Conservation (phyloP, 2,888 invertebrate species). For the Monochamus alternatus region DNA sequence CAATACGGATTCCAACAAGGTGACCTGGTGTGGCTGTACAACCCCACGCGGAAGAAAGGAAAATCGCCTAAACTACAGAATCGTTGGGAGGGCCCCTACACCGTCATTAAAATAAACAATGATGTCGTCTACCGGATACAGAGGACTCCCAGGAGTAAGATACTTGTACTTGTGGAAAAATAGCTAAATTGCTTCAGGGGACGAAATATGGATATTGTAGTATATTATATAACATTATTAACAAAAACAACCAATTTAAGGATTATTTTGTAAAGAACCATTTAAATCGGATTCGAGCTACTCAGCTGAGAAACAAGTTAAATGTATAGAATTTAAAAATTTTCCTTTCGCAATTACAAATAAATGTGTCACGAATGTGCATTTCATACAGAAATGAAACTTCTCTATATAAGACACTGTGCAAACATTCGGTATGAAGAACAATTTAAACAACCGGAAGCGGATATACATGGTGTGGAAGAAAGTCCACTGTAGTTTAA, state of each 20-base stretch:
- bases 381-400: background rate
- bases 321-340: background rate
- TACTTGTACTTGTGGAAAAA: background rate
- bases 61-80: too few species aligned
- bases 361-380: background rate
- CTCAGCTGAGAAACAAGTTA: background rate
- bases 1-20: too few species aligned
- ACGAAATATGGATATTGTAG: conserved; percentile 10
- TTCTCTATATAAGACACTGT: background rate
- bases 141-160: too few species aligned
- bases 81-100: too few species aligned
- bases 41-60: too few species aligned
- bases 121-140: too few species aligned
- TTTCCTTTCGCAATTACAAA: background rate
- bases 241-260: background rate
- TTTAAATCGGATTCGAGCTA: background rate
- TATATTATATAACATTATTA: background rate
- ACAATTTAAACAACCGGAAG: conserved; percentile 2
- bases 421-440: conserved; percentile 15
- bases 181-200: background rate
- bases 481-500: background rate
- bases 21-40: too few species aligned
- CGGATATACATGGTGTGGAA: background rate
- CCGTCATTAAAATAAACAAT: too few species aligned
- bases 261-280: background rate